Evolutionary conservation across 35 echinoderm and acorn worm genomes (phyloP).

Genomic region (Stichopus chloronotus): DNA sequence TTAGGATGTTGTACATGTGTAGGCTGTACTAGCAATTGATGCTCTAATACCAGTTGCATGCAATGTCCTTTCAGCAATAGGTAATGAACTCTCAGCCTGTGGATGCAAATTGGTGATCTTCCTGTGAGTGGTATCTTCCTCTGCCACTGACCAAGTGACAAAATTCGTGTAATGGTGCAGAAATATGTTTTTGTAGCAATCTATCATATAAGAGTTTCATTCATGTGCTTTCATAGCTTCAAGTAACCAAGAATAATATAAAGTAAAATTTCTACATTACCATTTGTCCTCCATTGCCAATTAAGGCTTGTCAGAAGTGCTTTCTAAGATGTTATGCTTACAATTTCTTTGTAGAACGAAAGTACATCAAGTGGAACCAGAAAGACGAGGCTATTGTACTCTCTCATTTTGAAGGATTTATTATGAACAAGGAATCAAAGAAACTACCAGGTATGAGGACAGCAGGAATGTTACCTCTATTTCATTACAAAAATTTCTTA

Average conservation of each 20-base stretch:
- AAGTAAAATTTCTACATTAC: neutral
- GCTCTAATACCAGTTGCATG: constrained; percentile 1
- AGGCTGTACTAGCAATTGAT: neutral
- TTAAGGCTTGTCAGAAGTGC: neutral
- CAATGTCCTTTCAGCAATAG: neutral
- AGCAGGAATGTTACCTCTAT: constrained; percentile 4
- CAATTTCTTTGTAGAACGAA: neutral
- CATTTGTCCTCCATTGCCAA: constrained; percentile 1
- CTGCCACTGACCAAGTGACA: neutral
- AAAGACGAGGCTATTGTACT: neutral
- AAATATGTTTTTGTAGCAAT: constrained; percentile 6
- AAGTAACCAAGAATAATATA: neutral
- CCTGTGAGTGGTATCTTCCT: constrained; percentile 2
- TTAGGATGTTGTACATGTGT: neutral
- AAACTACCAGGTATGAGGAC: neutral
- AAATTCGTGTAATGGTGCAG: neutral
- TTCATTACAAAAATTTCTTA: neutral
- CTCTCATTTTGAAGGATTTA: constrained; percentile 7
- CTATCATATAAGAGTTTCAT: neutral
- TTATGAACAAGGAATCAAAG: neutral
- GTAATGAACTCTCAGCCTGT: constrained; percentile 3
- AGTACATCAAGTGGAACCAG: constrained; percentile 15
- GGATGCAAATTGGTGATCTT: neutral
- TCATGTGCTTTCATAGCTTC: constrained; percentile 1
- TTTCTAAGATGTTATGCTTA: neutral